Percentiles rank a stretch among this genome's conserved stretches.
Evolutionary conservation across 2,113 vertebrate genomes (phyloP).

Genomic region (Tautogolabrus adspersus): DNA sequence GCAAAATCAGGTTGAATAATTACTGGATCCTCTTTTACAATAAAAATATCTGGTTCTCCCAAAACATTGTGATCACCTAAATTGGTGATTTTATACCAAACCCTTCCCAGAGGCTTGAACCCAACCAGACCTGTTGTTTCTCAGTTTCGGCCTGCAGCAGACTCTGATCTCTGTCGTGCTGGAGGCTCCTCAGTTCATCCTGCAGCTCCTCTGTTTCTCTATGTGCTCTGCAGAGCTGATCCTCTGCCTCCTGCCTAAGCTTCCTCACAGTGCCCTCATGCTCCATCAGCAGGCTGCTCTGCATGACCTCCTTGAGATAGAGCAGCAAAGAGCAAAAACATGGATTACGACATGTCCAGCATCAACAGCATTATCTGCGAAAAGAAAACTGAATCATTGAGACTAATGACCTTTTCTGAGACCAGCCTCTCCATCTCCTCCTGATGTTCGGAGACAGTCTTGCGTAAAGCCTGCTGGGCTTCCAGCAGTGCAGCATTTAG

Average conservation of each 20-base stretch:
- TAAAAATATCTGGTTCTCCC: not conserved
- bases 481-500: slow-evolving; percentile 82
- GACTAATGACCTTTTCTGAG: slow-evolving; percentile 85
- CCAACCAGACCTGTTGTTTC: slow-evolving; percentile 89
- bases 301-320: slow-evolving; percentile 81
- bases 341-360: not conserved
- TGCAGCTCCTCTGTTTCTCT: slow-evolving; percentile 87
- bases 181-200: slow-evolving; percentile 80
- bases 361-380: not conserved
- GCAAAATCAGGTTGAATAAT: not conserved
- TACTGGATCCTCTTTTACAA: not conserved
- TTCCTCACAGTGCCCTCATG: slow-evolving; percentile 78
- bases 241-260: slow-evolving; percentile 85
- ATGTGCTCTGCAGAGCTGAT: slow-evolving; percentile 81
- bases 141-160: slow-evolving; percentile 89
- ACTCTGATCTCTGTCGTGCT: slow-evolving; percentile 87
- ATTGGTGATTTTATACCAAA: not conserved
- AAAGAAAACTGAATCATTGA: not conserved
- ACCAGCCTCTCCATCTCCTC: slow-evolving; percentile 86
- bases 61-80: not conserved
- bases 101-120: not conserved
- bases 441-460: slow-evolving; percentile 82
- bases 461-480: slow-evolving; percentile 84
- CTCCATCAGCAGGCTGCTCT: slow-evolving; percentile 85
- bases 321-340: slow-evolving; percentile 2